Base-by-base conservation (phyloP, 2,797 vertebrate species). In the Momotus momota region DNA sequence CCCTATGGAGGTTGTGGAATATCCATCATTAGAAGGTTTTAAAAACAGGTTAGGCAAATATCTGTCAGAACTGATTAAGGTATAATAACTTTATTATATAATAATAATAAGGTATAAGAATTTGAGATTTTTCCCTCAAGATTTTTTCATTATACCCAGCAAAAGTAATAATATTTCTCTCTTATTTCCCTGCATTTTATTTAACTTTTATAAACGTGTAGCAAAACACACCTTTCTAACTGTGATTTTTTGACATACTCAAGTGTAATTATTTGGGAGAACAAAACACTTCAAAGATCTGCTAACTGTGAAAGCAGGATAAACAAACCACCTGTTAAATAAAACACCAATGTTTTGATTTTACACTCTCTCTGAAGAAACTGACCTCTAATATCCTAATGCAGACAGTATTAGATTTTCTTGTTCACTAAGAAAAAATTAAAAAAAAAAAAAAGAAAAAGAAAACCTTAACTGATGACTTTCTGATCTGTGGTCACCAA, bases 41-140 rank as follows among this genome's bases (percentile, higher is more conserved):
- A 90, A 81, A 89, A 94, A 81, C 72, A 81, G 52, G 46, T 72
- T 75, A 93, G 31, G 69, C 57, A 93, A 94, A 93, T 57, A 92
- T 81, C 72, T 93, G 80, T 71, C 91, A 83, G n/a, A 88, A 78
- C 16, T 25, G 40, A 86, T 81, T 86, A 74, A 80, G 27, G 54
- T 77, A 57, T n/a, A 86, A 66, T 2, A 78, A 35, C 35, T 8
- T 35, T 35, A 35, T 35, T 35, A 35, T 35, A 35, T 35, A 35
- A 35, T 35, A 35, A 35, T 35, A 35, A 35, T 35, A 35, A 35
- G 35, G 35, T 35, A 35, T 35, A 35, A 35, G 49, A 51, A 51
- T 51, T 15, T 51, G 49, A 51, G 49, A 51, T 51, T 25, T 51
- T 51, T 51, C 8, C 38, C 45, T 89, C 38, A 45, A 75, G 17